Base-by-base conservation (phyloP, 2,888 invertebrate species). In the Limenitis camilla region DNA sequence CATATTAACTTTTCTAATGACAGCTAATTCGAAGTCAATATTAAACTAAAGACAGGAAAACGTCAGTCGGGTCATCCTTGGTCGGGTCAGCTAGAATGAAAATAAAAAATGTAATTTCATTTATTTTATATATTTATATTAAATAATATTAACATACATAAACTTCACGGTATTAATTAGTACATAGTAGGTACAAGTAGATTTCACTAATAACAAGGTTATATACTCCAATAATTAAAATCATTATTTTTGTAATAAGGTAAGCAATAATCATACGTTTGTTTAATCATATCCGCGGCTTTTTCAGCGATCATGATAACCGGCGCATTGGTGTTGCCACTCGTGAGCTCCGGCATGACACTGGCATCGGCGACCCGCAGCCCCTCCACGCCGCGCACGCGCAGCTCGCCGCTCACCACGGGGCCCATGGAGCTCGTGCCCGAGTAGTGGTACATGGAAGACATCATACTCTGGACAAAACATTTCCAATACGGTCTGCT, bases 341-440 rank as follows among this genome's bases (percentile, higher is more conserved):
- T 87, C 0, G 81, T 76, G 0, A 89, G 82, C 6, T 71, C 71
- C 0, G 91, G 91, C 85, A 92, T 74, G 1, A 70, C 58, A 44
- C 75, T 74, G 8, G 67, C 66, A 47, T 75, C 75, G 0, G 58
- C 69, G 5, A 74, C 70, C 8, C 71, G 61, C 4, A 72, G 45
- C 4, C 58, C 54, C 28, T 59, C 46, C 0, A 72, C 66, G 2
- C 69, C 66, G 4, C 41, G 47, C 0, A 72, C 72, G 1, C 49
- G 53, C 2, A 94, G 71, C 35, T 90, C 72, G 0, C 89, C 85
- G 71, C 92, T 91, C 0, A 93, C 91, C 0, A 94, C 93, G 0
- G 91, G 88, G 0, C 93, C 93, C 93, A 94, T 93, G 66, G 92
- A 92, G 48, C 91, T 91, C 0, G 94, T 93, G 0, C 93, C 91